These are phyloP conservation scores for Gandaritis pyraliata DNA, from an alignment of 2,888 invertebrate genomes.

Conservation along the genomic window DNA sequence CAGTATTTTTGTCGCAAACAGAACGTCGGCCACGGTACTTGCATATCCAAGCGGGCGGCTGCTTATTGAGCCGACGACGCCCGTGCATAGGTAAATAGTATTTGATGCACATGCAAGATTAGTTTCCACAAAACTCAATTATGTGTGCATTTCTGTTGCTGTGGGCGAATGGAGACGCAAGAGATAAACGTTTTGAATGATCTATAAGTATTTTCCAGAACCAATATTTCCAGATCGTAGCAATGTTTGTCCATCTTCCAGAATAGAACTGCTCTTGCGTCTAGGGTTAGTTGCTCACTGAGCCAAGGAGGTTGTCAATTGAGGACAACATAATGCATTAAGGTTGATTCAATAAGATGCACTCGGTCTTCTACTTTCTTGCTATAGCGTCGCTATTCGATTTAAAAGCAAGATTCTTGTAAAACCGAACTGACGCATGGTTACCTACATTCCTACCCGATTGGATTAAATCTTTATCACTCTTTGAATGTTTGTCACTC, in stretches of 20 bases:
- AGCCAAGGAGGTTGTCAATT: neutral
- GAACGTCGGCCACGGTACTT: slow-evolving; percentile 23
- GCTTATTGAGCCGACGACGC: slow-evolving; percentile 25
- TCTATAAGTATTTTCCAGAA: too few species aligned
- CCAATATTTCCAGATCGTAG: too few species aligned
- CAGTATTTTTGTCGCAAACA: slow-evolving; percentile 44
- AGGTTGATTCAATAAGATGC: neutral
- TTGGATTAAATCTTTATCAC: slow-evolving; percentile 1
- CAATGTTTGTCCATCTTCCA: too few species aligned
- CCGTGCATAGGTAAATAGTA: slow-evolving; percentile 7
- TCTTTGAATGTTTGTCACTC: too few species aligned
- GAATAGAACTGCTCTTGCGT: too few species aligned
- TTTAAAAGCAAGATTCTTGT: neutral
- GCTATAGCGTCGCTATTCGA: too few species aligned
- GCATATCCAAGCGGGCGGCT: slow-evolving; percentile 27
- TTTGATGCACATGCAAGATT: neutral
- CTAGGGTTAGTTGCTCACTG: too few species aligned
- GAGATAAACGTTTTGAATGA: too few species aligned
- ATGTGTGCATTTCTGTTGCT: too few species aligned
- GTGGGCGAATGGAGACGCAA: too few species aligned
- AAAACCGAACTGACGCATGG: neutral
- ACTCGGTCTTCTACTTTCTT: neutral
- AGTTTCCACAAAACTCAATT: too few species aligned
- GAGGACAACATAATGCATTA: neutral
- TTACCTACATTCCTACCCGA: neutral